Conservation (phyloP, 2,888 invertebrate genomes). For the Oasisia sp. region DNA sequence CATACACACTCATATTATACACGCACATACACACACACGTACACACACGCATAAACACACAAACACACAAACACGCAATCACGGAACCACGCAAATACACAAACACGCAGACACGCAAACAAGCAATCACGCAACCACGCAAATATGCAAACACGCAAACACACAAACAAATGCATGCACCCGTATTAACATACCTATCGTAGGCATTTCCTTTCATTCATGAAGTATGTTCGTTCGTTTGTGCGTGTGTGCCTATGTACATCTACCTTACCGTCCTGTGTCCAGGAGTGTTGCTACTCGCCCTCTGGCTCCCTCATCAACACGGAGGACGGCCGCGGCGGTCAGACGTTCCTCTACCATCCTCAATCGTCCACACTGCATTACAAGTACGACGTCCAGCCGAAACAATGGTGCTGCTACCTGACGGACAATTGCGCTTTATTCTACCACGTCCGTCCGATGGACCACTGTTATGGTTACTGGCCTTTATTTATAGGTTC, state of each 20-base stretch:
- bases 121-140: too few species aligned
- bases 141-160: neutral
- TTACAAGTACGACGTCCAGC: constrained; percentile 13
- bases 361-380: neutral
- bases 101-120: neutral
- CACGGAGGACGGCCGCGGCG: neutral
- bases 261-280: neutral
- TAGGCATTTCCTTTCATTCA: neutral
- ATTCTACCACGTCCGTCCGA: neutral
- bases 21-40: too few species aligned
- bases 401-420: constrained; percentile 22
- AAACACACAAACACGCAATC: too few species aligned
- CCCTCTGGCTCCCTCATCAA: constrained; percentile 23
- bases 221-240: neutral
- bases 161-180: neutral
- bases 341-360: constrained; percentile 28
- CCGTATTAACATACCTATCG: neutral
- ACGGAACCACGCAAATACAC: too few species aligned
- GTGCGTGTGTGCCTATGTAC: neutral
- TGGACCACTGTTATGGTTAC: neutral
- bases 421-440: constrained; percentile 13
- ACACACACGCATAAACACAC: too few species aligned
- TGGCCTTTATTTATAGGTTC: neutral
- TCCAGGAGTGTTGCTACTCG: constrained; percentile 30
- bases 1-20: too few species aligned